A percentile compares a stretch with the other conserved stretches of the same genome.
These are phyloP conservation scores for Hartigia nigra DNA, from an alignment of 2,888 invertebrate genomes.

Conservation along the genomic window DNA sequence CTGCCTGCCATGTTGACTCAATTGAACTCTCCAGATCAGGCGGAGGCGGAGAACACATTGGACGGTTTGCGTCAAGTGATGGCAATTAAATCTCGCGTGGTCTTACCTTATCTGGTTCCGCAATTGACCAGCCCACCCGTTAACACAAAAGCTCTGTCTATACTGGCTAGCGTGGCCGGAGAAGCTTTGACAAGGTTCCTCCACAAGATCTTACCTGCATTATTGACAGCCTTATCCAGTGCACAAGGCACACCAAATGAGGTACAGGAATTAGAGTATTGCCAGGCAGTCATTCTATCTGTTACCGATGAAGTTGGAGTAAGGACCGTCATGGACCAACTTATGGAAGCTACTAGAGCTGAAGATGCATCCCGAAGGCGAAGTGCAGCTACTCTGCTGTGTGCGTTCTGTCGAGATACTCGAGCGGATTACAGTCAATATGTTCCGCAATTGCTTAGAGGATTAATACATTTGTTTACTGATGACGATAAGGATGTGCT, in stretches of 20 bases:
- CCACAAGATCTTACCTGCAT: constrained; percentile 90
- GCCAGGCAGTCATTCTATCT: constrained; percentile 92
- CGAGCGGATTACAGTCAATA: constrained; percentile 89
- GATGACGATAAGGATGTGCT: constrained; percentile 84
- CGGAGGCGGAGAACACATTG: constrained; percentile 87
- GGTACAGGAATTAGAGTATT: constrained; percentile 86
- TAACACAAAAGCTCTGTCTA: constrained; percentile 93
- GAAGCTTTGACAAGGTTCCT: constrained; percentile 92
- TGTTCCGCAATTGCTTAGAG: constrained; percentile 88
- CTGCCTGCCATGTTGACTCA: constrained; percentile 89
- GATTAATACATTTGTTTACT: constrained; percentile 86
- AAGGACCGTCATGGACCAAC: constrained; percentile 86
- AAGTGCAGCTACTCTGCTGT: constrained; percentile 87
- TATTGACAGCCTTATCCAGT: constrained; percentile 80
- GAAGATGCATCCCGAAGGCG: constrained; percentile 75
- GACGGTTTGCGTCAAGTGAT: constrained; percentile 97
- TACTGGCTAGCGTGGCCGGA: constrained; percentile 94
- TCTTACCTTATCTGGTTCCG: constrained; percentile 95
- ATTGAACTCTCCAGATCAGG: constrained; percentile 81
- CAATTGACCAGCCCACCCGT: constrained; percentile 90
- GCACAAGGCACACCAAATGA: constrained; percentile 76
- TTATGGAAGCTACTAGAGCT: constrained; percentile 81
- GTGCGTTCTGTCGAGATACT: constrained; percentile 90
- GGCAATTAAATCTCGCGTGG: constrained; percentile 95
- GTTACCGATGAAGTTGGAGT: constrained; percentile 90